These are phyloP conservation scores for Rhizomys pruinosus DNA, from an alignment of 2,113 vertebrate species.

Conservation along the genomic window DNA sequence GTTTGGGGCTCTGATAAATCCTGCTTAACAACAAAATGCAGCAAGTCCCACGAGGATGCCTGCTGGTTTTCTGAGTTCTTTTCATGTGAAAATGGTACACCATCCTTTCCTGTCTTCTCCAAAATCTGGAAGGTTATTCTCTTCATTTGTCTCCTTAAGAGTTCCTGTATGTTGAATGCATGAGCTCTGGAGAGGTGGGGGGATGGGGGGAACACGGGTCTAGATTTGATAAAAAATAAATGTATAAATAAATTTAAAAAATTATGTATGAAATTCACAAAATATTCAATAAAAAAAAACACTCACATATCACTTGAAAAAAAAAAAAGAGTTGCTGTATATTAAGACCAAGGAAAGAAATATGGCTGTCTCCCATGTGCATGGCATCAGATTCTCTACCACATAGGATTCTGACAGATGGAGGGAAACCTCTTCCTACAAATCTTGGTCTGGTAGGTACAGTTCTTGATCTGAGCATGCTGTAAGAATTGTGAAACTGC, in stretches of 20 bases:
- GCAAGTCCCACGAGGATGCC: neutral
- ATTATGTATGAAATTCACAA: too few species aligned
- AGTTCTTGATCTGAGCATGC: neutral
- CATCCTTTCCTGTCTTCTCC: neutral
- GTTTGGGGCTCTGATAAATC: neutral
- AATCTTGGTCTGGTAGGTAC: neutral
- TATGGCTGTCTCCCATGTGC: neutral
- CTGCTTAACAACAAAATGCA: neutral
- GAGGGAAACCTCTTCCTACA: neutral
- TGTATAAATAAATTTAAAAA: too few species aligned
- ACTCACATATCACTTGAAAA: too few species aligned
- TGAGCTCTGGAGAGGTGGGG: too few species aligned
- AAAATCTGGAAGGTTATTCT: neutral
- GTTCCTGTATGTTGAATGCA: neutral
- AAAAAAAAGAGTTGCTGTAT: too few species aligned
- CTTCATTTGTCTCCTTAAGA: neutral
- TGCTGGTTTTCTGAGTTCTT: neutral
- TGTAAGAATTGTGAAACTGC: neutral
- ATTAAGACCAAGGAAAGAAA: neutral
- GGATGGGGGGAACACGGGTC: too few species aligned
- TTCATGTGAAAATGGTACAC: neutral
- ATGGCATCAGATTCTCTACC: neutral
- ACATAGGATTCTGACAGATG: too few species aligned
- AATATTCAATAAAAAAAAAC: too few species aligned
- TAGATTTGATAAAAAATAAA: too few species aligned